Evolutionary conservation across 2,797 vertebrate genomes (phyloP).

Genomic region (Alca torda): DNA sequence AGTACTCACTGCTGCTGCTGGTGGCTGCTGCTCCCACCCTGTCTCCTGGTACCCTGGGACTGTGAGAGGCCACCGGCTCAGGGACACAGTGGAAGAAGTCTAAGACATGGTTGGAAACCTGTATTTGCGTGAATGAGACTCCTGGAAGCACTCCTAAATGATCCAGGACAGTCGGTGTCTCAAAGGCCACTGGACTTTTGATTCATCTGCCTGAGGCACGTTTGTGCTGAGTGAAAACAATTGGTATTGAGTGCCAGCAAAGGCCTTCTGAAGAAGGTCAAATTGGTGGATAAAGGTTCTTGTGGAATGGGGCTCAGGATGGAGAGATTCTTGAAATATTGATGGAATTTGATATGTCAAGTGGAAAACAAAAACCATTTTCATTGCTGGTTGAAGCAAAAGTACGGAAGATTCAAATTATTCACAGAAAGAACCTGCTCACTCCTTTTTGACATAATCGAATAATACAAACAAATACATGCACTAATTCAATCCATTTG

Average conservation of each 20-base stretch:
- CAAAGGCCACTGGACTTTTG: background rate
- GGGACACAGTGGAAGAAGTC: background rate
- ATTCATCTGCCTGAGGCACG: background rate
- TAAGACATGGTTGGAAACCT: background rate
- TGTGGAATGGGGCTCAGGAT: background rate
- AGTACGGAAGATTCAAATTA: background rate
- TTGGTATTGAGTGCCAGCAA: background rate
- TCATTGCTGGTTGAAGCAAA: background rate
- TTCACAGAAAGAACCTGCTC: background rate
- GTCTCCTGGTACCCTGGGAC: background rate
- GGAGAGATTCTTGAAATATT: background rate
- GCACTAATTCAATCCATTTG: background rate
- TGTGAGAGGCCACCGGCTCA: background rate
- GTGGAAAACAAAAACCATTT: background rate
- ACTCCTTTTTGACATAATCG: background rate
- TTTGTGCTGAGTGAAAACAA: background rate
- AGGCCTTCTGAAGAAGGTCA: background rate
- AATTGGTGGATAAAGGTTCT: background rate
- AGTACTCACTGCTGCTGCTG: background rate
- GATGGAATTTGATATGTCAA: background rate
- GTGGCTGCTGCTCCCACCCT: background rate
- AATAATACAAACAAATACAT: background rate
- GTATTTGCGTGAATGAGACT: background rate
- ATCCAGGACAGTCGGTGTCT: background rate
- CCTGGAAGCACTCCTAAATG: background rate